Base-by-base conservation (phyloP, 2,113 vertebrate genomes). In the Dromiciops gliroides region DNA sequence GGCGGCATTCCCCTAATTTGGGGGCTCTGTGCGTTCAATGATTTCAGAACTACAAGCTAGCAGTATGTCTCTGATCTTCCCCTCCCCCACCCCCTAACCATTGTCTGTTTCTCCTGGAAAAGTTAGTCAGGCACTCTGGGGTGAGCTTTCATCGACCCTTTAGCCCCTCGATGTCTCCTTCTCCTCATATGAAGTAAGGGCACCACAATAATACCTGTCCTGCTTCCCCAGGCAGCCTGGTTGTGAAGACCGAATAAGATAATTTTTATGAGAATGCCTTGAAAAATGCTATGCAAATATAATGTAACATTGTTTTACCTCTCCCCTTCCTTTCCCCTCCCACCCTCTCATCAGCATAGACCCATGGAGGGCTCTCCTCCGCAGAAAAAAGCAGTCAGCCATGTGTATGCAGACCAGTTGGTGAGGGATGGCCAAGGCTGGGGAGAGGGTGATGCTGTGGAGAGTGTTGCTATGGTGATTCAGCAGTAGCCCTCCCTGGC, bases 381-480 rank as follows among this genome's bases (percentile, higher is more conserved):
- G 96, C 92, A 88, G 0, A 56, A 93, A 97, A 93, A 96, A 91
- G 60, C 96, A 96, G 95, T 96, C 95, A 96, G 96, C 96, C 93
- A 92, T 0, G 5, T 26, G 92, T 93, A 95, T 96, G 96, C 95
- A 95, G 93, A 90, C 96, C 97, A 97, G 94, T 97, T 95, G 97
- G 96, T 92, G 96, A 96, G 97, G 96, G 97, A 93, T 96, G 95
- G 96, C 93, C n/a, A 48, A n/a, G 97, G 93, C 95, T 96, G 92
- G 92, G 96, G 91, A 92, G 94, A 95, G 93, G 96, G 96, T 60
- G 89, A 97, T 95, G 92, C 96, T 95, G 95, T 95, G 95, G 95
- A 97, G 92, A 95, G 93, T 50, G 97, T 97, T 97, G 96, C 97
- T 95, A 97, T 98, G 97, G 97, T 88, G 92, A 98, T 93, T 95